These are phyloP conservation scores for Colius striatus DNA, from an alignment of 2,113 vertebrate genomes.

Conservation along the genomic window DNA sequence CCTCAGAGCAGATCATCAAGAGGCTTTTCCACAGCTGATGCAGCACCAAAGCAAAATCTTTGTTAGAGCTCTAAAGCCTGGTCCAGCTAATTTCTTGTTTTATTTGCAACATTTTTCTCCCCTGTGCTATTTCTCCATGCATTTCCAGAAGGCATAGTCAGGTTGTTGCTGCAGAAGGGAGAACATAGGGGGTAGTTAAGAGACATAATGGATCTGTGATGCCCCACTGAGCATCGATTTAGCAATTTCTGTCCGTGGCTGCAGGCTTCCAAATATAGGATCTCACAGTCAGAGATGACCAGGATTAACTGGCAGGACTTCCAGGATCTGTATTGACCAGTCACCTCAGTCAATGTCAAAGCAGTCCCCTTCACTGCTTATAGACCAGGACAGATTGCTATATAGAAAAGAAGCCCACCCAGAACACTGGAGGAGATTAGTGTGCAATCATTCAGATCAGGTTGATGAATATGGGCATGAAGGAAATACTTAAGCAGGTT, in stretches of 20 bases:
- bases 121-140: background rate
- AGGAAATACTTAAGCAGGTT: background rate
- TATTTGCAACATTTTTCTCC: background rate
- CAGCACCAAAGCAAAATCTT: background rate
- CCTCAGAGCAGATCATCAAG: background rate
- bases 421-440: accelerated
- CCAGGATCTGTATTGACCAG: background rate
- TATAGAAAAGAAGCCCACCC: background rate
- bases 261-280: conserved; percentile 11
- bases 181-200: background rate
- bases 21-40: background rate
- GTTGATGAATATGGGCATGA: background rate
- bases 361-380: background rate
- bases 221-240: conserved; percentile 1
- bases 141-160: background rate
- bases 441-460: accelerated
- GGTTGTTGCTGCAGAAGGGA: conserved; percentile 19
- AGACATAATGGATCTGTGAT: background rate
- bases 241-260: background rate
- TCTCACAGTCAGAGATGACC: background rate
- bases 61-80: background rate
- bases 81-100: background rate
- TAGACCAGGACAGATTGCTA: background rate
- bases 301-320: conserved; percentile 30
- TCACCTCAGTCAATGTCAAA: background rate